Percentiles rank a stretch among this genome's conserved stretches.
Conservation (phyloP, 2,113 vertebrate species). For the Gracilinanus agilis region DNA sequence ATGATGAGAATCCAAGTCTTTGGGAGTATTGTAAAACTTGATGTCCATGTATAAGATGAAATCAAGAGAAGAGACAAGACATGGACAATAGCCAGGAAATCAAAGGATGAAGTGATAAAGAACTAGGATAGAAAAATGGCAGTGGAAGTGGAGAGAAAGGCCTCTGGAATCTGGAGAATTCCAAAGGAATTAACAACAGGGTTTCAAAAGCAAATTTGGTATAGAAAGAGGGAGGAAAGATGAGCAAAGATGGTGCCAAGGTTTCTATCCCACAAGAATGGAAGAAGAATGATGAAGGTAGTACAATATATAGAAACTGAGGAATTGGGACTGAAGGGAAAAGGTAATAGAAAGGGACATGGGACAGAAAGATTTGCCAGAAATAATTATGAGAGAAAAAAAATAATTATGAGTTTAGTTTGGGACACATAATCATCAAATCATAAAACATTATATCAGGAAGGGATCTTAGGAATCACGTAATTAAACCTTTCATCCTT, state of each 20-base stretch:
- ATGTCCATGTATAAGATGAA: not conserved
- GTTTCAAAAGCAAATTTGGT: not conserved
- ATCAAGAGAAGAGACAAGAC: not conserved
- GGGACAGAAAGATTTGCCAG: not conserved
- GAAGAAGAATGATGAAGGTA: not conserved
- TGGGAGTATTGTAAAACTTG: not conserved
- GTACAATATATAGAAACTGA: not conserved
- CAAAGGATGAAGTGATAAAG: not conserved
- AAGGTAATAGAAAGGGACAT: not conserved
- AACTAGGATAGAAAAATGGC: not conserved
- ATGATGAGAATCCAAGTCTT: not conserved
- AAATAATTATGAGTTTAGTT: not conserved
- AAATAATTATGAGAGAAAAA: not conserved
- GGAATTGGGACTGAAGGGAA: not conserved
- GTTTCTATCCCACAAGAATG: not conserved
- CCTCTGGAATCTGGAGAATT: not conserved
- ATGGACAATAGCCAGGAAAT: not conserved
- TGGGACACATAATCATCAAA: not conserved
- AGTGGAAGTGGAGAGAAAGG: not conserved
- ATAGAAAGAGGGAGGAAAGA: not conserved
- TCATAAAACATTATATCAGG: not conserved
- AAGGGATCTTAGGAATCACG: not conserved
- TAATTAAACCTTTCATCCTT: not conserved
- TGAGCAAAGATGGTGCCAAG: not conserved
- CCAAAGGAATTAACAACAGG: not conserved